A percentile compares a stretch with the other conserved stretches of the same genome.
Evolutionary conservation across 1,140 invertebrate genomes (phyloP).

Genomic region (Meloidogyne exigua): DNA sequence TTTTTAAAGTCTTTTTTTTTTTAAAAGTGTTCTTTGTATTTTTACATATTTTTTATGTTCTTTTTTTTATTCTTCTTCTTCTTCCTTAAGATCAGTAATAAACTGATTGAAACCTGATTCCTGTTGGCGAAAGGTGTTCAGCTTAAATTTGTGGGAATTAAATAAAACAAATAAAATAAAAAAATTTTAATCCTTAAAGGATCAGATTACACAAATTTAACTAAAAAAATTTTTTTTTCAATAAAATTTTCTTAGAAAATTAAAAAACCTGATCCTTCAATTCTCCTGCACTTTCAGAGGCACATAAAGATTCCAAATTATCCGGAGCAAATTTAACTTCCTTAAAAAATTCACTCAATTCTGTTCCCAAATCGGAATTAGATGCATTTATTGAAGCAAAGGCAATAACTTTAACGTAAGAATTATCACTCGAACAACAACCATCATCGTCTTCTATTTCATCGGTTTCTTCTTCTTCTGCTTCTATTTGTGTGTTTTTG

Average conservation of each 20-base stretch:
- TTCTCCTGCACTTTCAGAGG: constrained; percentile 12
- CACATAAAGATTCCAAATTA: constrained; percentile 35
- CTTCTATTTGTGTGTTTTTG: constrained; percentile 10
- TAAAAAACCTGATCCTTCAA: constrained; percentile 29
- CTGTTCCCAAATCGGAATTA: constrained; percentile 32
- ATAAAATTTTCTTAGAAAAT: too few relatives aligned
- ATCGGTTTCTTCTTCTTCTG: constrained; percentile 11
- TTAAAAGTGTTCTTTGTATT: not conserved
- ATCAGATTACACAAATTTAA: not conserved
- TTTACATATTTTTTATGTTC: not conserved
- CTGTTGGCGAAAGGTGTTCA: not conserved
- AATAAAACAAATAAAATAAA: not conserved
- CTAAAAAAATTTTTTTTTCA: too few relatives aligned
- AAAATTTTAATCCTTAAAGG: not conserved
- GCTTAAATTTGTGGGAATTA: not conserved
- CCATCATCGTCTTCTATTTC: constrained; percentile 20
- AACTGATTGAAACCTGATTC: constrained; percentile 4
- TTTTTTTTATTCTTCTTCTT: not conserved
- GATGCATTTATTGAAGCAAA: constrained; percentile 22
- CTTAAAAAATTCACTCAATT: constrained; percentile 45
- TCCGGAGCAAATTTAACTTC: constrained; percentile 33
- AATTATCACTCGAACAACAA: constrained; percentile 36
- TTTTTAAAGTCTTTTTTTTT: not conserved
- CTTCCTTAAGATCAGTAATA: not conserved
- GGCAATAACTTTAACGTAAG: constrained; percentile 45